These are phyloP conservation scores for Anguilla marmorata DNA, from an alignment of 2,797 vertebrate species.

Conservation along the genomic window DNA sequence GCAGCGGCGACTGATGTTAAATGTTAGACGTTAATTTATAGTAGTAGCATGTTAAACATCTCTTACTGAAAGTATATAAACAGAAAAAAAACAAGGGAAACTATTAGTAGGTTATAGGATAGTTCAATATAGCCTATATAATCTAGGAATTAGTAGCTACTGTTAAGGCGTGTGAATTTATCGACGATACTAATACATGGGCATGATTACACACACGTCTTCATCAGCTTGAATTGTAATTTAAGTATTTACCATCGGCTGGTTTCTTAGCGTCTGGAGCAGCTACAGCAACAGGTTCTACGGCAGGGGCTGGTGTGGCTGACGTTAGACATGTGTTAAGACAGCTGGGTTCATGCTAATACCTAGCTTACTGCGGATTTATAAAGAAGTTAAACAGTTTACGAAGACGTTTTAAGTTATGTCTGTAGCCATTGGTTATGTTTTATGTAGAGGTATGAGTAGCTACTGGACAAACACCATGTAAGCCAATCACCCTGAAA, in stretches of 20 bases:
- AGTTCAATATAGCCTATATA: neutral
- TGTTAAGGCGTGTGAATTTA: neutral
- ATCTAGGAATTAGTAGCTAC: neutral
- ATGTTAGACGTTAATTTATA: conserved; percentile 34
- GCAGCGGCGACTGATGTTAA: conserved; percentile 22
- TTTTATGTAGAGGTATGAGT: no score
- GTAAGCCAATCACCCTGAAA: no score
- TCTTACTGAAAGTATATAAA: neutral
- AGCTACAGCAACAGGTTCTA: neutral
- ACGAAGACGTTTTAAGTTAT: conserved; percentile 13
- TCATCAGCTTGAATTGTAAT: neutral
- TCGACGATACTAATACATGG: neutral
- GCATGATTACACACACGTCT: neutral
- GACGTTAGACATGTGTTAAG: conserved; percentile 10
- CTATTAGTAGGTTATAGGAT: neutral
- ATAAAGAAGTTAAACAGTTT: neutral
- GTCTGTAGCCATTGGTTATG: neutral
- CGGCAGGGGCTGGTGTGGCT: conserved; percentile 23
- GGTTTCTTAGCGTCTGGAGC: neutral
- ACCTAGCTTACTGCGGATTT: neutral
- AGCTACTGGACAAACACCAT: no score
- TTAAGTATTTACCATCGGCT: conserved; percentile 36
- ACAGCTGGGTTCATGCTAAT: neutral
- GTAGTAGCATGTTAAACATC: neutral
- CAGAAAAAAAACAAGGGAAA: neutral